A percentile compares a stretch with the other conserved stretches of the same genome.
phyloP scores from a whole-genome alignment of 1,140 invertebrate species.

The Eurosta solidaginis region DNA sequence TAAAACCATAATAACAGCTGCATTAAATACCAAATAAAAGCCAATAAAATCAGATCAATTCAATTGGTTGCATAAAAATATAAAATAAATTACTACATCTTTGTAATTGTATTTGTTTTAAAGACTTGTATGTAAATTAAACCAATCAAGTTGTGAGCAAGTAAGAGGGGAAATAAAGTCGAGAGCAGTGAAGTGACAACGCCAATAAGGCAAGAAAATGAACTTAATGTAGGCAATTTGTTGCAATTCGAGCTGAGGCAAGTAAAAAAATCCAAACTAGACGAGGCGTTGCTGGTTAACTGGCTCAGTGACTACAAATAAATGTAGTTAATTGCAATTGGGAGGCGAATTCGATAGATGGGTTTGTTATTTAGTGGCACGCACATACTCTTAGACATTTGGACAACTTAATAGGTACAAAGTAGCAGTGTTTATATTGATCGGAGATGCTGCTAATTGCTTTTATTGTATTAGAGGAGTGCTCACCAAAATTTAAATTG shows the following conservation, averaged over 20 bases:
- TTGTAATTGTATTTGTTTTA: neutral
- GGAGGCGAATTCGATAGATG: too few species aligned
- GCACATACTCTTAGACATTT: too few species aligned
- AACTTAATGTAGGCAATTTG: conserved; percentile 20
- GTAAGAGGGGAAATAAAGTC: neutral
- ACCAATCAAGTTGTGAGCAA: neutral
- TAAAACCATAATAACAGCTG: neutral
- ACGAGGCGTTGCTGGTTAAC: conserved; percentile 13
- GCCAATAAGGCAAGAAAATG: conserved; percentile 20
- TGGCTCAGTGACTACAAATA: neutral
- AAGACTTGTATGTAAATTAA: conserved; percentile 15
- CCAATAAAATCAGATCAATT: neutral
- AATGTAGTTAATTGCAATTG: too few species aligned
- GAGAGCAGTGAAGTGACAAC: neutral
- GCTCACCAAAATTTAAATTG: too few species aligned
- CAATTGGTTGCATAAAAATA: neutral
- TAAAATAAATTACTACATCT: neutral
- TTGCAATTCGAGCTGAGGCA: conserved; percentile 11
- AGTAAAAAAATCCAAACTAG: neutral
- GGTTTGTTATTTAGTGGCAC: too few species aligned
- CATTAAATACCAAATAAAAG: neutral
- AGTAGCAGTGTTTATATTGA: too few species aligned
- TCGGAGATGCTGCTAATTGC: too few species aligned
- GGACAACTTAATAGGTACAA: too few species aligned
- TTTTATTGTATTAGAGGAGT: too few species aligned